A percentile compares a stretch with the other conserved stretches of the same genome.
These are phyloP conservation scores for Carapus acus DNA, from an alignment of 2,797 vertebrate genomes.

Conservation along the genomic window DNA sequence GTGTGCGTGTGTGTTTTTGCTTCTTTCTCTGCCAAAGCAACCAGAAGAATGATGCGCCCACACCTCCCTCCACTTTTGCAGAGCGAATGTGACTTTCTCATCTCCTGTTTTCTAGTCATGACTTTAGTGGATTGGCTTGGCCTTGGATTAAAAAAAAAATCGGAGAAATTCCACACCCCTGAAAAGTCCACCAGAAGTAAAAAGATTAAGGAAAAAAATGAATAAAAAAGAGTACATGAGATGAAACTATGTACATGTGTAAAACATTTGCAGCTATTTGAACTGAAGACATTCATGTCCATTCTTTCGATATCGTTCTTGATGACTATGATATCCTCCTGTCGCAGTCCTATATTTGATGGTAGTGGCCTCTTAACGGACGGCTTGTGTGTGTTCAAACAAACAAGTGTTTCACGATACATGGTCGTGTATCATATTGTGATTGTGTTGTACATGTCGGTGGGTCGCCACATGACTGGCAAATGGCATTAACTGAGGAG, in stretches of 20 bases:
- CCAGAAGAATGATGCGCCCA: constrained; percentile 38
- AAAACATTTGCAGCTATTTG: constrained; percentile 53
- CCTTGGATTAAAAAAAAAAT: constrained; percentile 24
- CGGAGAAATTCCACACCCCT: constrained; percentile 24
- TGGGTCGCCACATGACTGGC: constrained; percentile 69
- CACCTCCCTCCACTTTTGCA: constrained; percentile 20
- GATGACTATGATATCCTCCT: constrained; percentile 63
- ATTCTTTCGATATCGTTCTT: constrained; percentile 61
- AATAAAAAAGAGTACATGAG: constrained; percentile 25
- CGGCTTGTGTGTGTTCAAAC: constrained; percentile 62
- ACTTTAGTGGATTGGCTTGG: constrained; percentile 19
- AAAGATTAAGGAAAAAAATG: no score
- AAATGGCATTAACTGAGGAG: constrained; percentile 65
- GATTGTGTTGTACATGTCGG: constrained; percentile 78
- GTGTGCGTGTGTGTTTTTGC: neutral
- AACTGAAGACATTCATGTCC: constrained; percentile 43
- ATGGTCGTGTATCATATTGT: constrained; percentile 74
- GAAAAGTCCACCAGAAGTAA: no score
- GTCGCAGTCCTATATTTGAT: constrained; percentile 64
- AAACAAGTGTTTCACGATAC: constrained; percentile 67
- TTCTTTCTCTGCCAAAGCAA: constrained; percentile 62
- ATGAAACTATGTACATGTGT: constrained; percentile 57
- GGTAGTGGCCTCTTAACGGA: constrained; percentile 54
- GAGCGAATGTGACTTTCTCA: constrained; percentile 25
- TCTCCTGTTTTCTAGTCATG: constrained; percentile 16